Conservation (phyloP, 2,888 invertebrate species). For the Aproaerema taeniolella region DNA sequence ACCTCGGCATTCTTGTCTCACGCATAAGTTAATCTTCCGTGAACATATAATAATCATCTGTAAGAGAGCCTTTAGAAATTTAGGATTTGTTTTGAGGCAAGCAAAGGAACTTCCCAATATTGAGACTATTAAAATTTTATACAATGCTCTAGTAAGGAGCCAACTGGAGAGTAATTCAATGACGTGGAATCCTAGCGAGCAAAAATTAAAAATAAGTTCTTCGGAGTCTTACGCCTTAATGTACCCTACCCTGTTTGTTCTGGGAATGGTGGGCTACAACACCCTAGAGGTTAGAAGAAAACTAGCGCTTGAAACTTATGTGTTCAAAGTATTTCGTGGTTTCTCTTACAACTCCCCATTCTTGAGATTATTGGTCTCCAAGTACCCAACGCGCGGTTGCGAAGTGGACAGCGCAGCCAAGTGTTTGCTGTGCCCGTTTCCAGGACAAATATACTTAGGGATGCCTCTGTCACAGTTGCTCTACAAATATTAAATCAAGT, state of each 20-base stretch:
- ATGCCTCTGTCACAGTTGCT: no score
- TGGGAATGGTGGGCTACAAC: background rate
- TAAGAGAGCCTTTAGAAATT: background rate
- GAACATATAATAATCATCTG: background rate
- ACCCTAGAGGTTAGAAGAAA: background rate
- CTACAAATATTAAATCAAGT: no score
- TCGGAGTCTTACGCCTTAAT: background rate
- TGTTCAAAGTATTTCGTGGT: background rate
- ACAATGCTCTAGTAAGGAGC: background rate
- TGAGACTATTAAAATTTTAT: background rate
- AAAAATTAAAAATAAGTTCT: background rate
- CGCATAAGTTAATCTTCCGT: background rate
- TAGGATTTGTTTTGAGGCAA: background rate
- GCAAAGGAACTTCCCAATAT: background rate
- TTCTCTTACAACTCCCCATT: no score
- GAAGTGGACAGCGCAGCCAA: no score
- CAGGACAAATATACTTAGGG: no score
- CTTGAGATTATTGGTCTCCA: no score
- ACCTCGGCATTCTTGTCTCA: background rate
- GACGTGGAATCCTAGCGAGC: background rate
- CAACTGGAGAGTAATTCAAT: background rate
- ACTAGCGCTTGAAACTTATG: background rate
- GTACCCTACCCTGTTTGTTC: background rate
- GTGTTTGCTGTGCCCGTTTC: no score
- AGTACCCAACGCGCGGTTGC: no score